These are phyloP conservation scores for Elephantulus edwardii DNA, from an alignment of 2,113 vertebrate genomes.

Conservation along the genomic window DNA sequence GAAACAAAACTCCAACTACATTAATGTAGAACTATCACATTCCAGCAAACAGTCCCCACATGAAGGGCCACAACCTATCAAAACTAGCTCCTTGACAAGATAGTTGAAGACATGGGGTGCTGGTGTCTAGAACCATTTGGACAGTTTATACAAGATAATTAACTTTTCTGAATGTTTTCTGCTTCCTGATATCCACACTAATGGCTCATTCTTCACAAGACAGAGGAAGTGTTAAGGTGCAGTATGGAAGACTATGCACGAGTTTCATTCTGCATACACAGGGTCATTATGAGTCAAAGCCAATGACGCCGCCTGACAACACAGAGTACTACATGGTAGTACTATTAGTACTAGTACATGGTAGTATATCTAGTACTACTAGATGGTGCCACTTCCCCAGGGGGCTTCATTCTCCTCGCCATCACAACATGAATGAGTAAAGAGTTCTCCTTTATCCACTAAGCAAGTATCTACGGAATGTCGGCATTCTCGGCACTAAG, in stretches of 20 bases:
- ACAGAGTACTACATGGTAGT: no score
- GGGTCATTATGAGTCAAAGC: no score
- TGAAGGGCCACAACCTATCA: not conserved
- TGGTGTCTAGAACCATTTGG: not conserved
- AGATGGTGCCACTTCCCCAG: not conserved
- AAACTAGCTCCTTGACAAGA: not conserved
- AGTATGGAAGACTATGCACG: not conserved
- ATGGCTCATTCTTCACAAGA: not conserved
- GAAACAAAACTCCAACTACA: not conserved
- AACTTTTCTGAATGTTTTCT: slow-evolving; percentile 30
- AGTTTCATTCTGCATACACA: not conserved
- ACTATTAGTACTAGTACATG: no score
- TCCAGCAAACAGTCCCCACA: not conserved
- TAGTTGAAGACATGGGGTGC: not conserved
- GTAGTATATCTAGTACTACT: not conserved
- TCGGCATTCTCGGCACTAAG: not conserved
- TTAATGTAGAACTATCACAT: not conserved
- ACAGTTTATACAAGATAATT: not conserved
- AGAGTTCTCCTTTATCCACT: not conserved
- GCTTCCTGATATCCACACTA: not conserved
- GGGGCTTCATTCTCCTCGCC: not conserved
- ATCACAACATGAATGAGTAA: not conserved
- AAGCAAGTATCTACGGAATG: not conserved
- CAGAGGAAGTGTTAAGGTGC: not conserved
- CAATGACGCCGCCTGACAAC: no score